These are phyloP conservation scores for Belonocnema kinseyi DNA, from an alignment of 1,140 invertebrate species.

Conservation along the genomic window DNA sequence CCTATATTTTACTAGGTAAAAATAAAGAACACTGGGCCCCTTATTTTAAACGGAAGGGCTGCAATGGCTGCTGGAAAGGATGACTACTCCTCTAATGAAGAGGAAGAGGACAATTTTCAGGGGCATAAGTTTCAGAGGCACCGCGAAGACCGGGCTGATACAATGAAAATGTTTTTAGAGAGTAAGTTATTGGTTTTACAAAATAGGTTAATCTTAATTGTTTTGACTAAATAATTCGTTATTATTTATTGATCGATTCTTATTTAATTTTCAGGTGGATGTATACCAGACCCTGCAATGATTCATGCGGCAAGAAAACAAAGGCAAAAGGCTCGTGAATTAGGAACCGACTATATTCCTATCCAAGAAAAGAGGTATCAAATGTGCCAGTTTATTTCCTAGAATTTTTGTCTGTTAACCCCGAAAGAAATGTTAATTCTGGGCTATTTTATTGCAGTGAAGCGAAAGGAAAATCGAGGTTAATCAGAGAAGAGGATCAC, in stretches of 20 bases:
- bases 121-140: conserved; percentile 79
- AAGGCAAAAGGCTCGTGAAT: conserved; percentile 89
- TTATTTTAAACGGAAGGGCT: conserved; percentile 86
- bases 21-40: conserved; percentile 77
- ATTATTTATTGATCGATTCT: no score
- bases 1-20: conserved; percentile 71
- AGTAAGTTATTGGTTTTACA: conserved; percentile 71
- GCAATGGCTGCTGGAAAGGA: conserved; percentile 85
- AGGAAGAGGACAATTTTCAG: conserved; percentile 74
- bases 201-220: background rate
- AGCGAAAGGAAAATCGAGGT: conserved; percentile 76
- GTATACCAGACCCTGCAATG: conserved; percentile 96
- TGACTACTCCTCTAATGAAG: conserved; percentile 85
- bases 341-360: conserved; percentile 86
- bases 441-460: conserved; percentile 60
- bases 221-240: no score
- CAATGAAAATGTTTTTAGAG: conserved; percentile 83
- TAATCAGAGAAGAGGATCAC: conserved; percentile 92
- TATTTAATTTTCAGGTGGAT: conserved; percentile 79
- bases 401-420: background rate
- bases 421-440: conserved; percentile 20
- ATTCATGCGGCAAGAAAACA: conserved; percentile 96
- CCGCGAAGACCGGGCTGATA: conserved; percentile 76
- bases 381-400: conserved; percentile 24
- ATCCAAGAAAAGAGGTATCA: conserved; percentile 80